These are phyloP conservation scores for Zoroaster sp. DNA, from an alignment of 53 echinoderm and acorn worm genomes.

Conservation along the genomic window DNA sequence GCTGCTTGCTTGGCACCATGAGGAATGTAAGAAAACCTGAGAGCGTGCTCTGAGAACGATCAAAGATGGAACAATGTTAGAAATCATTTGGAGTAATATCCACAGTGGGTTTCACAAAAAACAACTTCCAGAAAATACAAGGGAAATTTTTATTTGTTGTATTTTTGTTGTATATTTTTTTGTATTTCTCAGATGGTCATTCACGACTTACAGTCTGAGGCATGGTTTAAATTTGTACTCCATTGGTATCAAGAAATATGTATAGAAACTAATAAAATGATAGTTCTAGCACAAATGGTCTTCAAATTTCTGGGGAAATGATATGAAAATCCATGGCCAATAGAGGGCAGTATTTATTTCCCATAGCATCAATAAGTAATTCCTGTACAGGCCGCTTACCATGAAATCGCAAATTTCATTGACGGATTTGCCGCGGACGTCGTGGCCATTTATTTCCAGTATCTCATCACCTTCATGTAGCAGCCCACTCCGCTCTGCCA, in stretches of 20 bases:
- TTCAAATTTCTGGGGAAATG: too few species aligned
- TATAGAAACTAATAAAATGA: too few species aligned
- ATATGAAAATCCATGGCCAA: too few species aligned
- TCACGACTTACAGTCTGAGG: too few species aligned
- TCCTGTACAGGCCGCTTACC: too few species aligned
- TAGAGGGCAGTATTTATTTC: background rate
- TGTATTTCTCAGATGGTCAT: too few species aligned
- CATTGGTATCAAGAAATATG: too few species aligned
- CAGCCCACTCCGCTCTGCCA: conserved; percentile 95
- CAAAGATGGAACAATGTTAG: background rate
- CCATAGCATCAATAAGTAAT: background rate
- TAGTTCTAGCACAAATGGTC: too few species aligned
- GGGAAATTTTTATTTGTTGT: too few species aligned
- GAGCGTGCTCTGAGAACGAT: conserved; percentile 69
- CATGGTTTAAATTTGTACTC: too few species aligned
- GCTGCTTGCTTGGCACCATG: conserved; percentile 74
- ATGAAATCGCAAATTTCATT: conserved; percentile 95
- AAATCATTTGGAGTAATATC: background rate
- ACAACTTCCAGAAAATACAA: too few species aligned
- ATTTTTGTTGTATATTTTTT: background rate
- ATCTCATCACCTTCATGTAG: conserved; percentile 96
- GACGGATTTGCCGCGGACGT: conserved; percentile 89
- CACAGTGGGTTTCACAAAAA: background rate
- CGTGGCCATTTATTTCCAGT: conserved; percentile 87
- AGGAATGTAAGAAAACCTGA: conserved; percentile 91